Conservation (phyloP, 2,888 invertebrate genomes). For the Plusia festucae region DNA sequence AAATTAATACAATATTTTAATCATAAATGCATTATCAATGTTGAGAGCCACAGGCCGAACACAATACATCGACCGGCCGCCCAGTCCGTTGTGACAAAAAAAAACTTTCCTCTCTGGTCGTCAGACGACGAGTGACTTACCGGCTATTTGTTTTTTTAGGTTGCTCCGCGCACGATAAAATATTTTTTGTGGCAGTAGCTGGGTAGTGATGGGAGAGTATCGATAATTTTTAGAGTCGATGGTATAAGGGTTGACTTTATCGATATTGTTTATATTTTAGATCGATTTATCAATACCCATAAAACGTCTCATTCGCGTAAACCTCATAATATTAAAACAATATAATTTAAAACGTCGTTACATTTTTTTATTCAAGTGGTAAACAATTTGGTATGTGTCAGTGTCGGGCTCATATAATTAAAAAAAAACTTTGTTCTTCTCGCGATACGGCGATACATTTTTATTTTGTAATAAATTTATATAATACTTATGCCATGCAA, state of each 20-base stretch:
- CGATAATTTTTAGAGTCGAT: slow-evolving; percentile 61
- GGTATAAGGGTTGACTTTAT: slow-evolving; percentile 18
- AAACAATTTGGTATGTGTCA: too few species aligned
- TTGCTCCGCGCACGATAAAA: slow-evolving; percentile 87
- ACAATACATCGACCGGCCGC: slow-evolving; percentile 76
- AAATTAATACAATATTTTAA: not conserved
- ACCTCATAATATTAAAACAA: too few species aligned
- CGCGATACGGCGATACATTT: too few species aligned
- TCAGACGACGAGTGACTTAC: slow-evolving; percentile 86
- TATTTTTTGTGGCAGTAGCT: slow-evolving; percentile 89
- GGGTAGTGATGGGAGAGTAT: slow-evolving; percentile 63
- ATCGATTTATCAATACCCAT: not conserved
- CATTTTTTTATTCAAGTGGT: too few species aligned
- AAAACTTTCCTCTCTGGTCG: slow-evolving; percentile 79
- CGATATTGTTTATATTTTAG: not conserved
- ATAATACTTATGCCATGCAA: too few species aligned
- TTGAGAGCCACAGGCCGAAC: slow-evolving; percentile 65
- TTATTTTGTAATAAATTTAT: too few species aligned
- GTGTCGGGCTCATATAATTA: too few species aligned
- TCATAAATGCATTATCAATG: not conserved
- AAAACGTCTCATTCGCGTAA: not conserved
- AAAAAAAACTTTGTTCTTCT: too few species aligned
- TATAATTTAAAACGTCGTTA: too few species aligned
- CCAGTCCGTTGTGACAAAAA: slow-evolving; percentile 83
- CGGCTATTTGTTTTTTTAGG: slow-evolving; percentile 87